Conservation (phyloP, 2,888 invertebrate species). For the Chironomus riparius region DNA sequence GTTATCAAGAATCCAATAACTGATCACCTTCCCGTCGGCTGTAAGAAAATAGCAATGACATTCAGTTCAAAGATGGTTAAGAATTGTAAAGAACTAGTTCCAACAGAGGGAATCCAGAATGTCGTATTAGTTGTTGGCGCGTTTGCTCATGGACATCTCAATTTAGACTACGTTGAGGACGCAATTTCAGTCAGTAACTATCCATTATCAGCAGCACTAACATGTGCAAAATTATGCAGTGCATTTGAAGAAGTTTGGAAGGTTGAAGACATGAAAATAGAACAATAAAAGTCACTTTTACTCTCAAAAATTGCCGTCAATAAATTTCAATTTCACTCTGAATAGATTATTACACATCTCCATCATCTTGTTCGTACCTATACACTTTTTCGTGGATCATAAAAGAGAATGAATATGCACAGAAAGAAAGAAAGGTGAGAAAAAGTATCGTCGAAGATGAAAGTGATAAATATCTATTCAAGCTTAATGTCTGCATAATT, state of each 20-base stretch:
- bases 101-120: constrained; percentile 61
- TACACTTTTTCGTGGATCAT: no score
- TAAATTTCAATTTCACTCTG: no score
- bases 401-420: no score
- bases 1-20: constrained; percentile 95
- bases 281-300: neutral
- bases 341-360: no score
- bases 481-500: no score
- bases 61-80: constrained; percentile 66
- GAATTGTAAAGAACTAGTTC: constrained; percentile 69
- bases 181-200: constrained; percentile 89
- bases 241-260: constrained; percentile 94
- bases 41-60: constrained; percentile 81
- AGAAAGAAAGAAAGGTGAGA: no score
- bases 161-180: constrained; percentile 82
- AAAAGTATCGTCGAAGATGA: no score
- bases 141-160: constrained; percentile 93
- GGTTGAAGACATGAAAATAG: constrained; percentile 38
- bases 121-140: constrained; percentile 89
- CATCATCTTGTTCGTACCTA: no score
- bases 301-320: no score
- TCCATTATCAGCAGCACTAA: constrained; percentile 91
- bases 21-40: constrained; percentile 90
- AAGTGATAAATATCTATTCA: no score
- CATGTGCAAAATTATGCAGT: constrained; percentile 89